A percentile compares a stretch with the other conserved stretches of the same genome.
These are phyloP conservation scores for Stenoptilia bipunctidactyla DNA, from an alignment of 2,888 invertebrate species.

Conservation along the genomic window DNA sequence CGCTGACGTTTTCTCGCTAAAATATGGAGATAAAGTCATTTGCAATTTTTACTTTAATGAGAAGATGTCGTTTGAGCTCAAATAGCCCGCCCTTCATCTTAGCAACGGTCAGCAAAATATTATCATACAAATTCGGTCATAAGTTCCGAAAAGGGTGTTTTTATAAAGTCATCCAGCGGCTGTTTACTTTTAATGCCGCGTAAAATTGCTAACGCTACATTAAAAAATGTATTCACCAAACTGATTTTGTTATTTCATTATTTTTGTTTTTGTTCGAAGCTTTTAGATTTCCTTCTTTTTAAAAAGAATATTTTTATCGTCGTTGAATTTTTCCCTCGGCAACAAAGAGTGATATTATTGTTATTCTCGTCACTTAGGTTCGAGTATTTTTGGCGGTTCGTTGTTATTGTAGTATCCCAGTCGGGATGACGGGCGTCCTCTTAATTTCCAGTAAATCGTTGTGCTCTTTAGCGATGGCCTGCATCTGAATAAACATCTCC, in stretches of 20 bases:
- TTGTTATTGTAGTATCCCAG: constrained; percentile 63
- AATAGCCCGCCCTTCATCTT: constrained; percentile 30
- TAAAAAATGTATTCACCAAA: too few relatives aligned
- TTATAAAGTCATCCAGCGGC: not conserved
- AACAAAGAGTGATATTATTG: constrained; percentile 28
- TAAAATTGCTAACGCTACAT: too few relatives aligned
- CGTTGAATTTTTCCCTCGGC: constrained; percentile 18
- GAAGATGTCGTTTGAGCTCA: constrained; percentile 40
- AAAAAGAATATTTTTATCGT: constrained; percentile 6
- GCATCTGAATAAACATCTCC: constrained; percentile 64
- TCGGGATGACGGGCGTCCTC: constrained; percentile 49
- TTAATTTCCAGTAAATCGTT: constrained; percentile 68
- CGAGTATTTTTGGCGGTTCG: constrained; percentile 51
- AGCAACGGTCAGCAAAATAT: constrained; percentile 48
- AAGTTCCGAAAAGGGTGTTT: constrained; percentile 5
- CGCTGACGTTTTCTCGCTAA: constrained; percentile 61
- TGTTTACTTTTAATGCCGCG: too few relatives aligned
- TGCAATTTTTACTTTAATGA: constrained; percentile 60
- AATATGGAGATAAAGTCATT: constrained; percentile 65
- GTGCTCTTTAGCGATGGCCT: constrained; percentile 49
- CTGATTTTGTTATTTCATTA: too few relatives aligned
- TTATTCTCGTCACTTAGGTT: constrained; percentile 37
- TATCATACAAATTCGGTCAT: constrained; percentile 28
- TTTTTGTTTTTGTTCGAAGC: too few relatives aligned
- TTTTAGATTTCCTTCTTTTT: too few relatives aligned